These are phyloP conservation scores for Eueides isabella DNA, from an alignment of 1,140 invertebrate genomes.

Conservation along the genomic window DNA sequence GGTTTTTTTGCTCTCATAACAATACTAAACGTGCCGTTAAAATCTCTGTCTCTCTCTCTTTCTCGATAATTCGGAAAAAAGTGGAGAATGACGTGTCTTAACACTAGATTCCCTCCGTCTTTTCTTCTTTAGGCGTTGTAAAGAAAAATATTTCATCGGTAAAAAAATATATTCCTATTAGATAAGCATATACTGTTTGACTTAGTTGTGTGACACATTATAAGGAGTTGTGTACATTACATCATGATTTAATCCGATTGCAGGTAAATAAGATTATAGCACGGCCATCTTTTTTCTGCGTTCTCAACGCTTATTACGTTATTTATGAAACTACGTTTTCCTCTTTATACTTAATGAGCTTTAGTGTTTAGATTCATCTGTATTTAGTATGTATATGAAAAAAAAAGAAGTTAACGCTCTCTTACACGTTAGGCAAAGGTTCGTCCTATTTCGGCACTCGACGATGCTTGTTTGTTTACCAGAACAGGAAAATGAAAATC, in stretches of 20 bases:
- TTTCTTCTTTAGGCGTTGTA: neutral
- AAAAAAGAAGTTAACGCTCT: no score
- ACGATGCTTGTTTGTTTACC: no score
- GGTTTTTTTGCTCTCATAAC: no score
- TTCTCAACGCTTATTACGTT: constrained; percentile 11
- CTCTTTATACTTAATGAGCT: neutral
- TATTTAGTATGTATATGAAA: neutral
- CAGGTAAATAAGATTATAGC: constrained; percentile 27
- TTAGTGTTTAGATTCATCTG: neutral
- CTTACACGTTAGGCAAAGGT: no score
- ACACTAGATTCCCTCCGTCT: no score
- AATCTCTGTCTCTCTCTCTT: no score
- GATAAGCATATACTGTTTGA: neutral
- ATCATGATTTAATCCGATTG: constrained; percentile 32
- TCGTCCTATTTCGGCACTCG: no score
- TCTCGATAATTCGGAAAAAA: no score
- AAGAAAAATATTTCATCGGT: neutral
- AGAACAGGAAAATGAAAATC: no score
- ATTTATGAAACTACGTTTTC: constrained; percentile 13
- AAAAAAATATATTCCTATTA: neutral
- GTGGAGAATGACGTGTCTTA: no score
- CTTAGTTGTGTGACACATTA: constrained; percentile 7
- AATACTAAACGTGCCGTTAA: no score
- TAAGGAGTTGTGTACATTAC: constrained; percentile 22
- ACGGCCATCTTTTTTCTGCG: constrained; percentile 21